phyloP scores from a whole-genome alignment of 2,113 vertebrate genomes.

The Brachyistius frenatus region DNA sequence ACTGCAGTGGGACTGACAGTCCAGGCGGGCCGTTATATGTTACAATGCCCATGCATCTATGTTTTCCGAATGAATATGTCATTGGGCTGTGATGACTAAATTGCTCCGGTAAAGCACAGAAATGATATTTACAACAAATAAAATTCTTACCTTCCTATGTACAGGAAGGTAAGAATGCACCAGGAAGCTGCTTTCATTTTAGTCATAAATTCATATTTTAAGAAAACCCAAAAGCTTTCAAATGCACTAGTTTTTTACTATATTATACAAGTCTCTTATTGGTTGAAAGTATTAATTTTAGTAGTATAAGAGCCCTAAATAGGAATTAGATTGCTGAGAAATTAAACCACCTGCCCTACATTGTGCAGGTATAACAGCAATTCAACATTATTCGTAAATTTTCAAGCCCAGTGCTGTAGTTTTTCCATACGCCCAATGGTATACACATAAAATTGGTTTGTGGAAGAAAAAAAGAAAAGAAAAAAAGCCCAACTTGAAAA shows the following conservation, averaged over 20 bases:
- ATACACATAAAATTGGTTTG: conserved; percentile 66
- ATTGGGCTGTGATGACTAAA: conserved; percentile 88
- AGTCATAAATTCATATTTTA: neutral
- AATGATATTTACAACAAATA: conserved; percentile 7
- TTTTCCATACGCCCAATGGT: conserved; percentile 82
- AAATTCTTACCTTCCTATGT: conserved; percentile 33
- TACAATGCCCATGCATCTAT: conserved; percentile 88
- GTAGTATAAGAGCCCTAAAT: neutral
- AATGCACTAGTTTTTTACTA: conserved; percentile 6
- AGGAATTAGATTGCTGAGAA: neutral
- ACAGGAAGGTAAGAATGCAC: conserved; percentile 48
- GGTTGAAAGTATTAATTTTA: conserved; percentile 4
- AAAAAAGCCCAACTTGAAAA: conserved; percentile 25
- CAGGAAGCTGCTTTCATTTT: conserved; percentile 17
- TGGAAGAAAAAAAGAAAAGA: conserved; percentile 13
- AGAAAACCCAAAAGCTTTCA: neutral
- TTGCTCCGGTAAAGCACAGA: conserved; percentile 21
- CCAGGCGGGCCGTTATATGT: conserved; percentile 85
- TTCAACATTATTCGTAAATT: neutral
- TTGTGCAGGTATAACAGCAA: neutral
- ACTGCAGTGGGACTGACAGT: conserved; percentile 86
- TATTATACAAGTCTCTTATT: conserved; percentile 8
- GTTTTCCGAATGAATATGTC: conserved; percentile 90
- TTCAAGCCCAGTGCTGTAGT: conserved; percentile 17
- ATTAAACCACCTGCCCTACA: neutral